Base-by-base conservation (phyloP, 2,888 invertebrate species). In the Gymnoscelis rufifasciata region DNA sequence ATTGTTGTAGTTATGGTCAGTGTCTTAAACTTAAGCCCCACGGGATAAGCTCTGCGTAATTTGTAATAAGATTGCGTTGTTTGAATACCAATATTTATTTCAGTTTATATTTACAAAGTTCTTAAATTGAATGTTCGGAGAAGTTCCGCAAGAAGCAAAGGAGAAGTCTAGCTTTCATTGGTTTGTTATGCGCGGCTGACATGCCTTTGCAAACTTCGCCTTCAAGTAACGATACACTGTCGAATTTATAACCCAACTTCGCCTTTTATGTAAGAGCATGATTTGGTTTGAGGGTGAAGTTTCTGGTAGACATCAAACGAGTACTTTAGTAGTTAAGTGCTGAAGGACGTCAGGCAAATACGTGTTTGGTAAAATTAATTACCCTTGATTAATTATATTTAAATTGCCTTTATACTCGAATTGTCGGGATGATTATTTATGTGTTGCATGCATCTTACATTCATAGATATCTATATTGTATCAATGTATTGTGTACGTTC, bases 111-210 rank as follows among this genome's bases (percentile, higher is more conserved):
- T 26, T 15, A 19, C 7, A 11, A 33, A 33, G 7, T 6, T 11
- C 19, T 15, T 15, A 23, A 29, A 49, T 71, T 68, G 67, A 70
- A 74, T 71, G 71, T 69, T 74, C 65, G 66, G 67, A 67, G 56
- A 64, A 78, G 66, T 76, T 68, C 51, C 47, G 53, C 54, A 57
- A 50, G 56, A 65, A 62, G 62, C 64, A 61, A 59, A 54, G 62
- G 65, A 64, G 66, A 66, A 72, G 71, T 72, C 72, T 70, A 71
- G 70, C 71, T 76, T 79, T 74, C 74, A 73, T 76, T 74, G 71
- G 74, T 71, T 68, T 72, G 71, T 74, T 68, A 73, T 69, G 70
- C 60, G 60, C 54, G 60, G 52, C 68, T 66, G 73, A 68, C 69
- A 66, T 66, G 67, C 65, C 66, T 68, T 67, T 64, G 57, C 57